phyloP scores from a whole-genome alignment of 2,888 invertebrate genomes.

The Chrysolina oricalcia region DNA sequence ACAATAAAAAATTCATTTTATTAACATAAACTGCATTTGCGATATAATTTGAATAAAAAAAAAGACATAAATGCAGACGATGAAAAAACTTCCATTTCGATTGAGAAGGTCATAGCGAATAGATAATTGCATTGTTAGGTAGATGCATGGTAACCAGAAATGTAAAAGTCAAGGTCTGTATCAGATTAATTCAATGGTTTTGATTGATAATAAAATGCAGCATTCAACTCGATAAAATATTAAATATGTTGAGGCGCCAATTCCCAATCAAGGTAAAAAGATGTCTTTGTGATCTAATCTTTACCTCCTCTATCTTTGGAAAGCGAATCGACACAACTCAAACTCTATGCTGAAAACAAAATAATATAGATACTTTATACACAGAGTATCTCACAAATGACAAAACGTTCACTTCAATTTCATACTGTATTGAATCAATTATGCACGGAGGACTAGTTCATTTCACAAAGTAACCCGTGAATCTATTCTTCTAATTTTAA shows the following conservation, averaged over 20 bases:
- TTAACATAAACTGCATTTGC: neutral
- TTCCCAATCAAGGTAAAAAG: neutral
- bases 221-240: neutral
- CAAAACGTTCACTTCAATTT: too few species aligned
- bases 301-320: too few species aligned
- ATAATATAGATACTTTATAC: too few species aligned
- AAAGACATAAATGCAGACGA: constrained; percentile 17
- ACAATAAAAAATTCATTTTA: neutral
- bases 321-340: too few species aligned
- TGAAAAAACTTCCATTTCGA: constrained; percentile 1
- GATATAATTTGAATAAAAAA: neutral
- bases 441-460: too few species aligned
- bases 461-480: too few species aligned
- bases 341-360: too few species aligned
- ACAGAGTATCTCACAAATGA: too few species aligned
- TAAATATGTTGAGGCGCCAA: neutral
- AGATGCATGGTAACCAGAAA: constrained; percentile 8
- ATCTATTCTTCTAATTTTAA: too few species aligned
- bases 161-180: constrained; percentile 7
- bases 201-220: constrained; percentile 1
- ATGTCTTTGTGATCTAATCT: too few species aligned
- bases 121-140: constrained; percentile 4
- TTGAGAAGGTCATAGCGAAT: constrained; percentile 12
- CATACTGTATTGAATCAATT: too few species aligned
- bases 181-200: neutral